Evolutionary conservation across 2,797 vertebrate genomes (phyloP).

Genomic region (Pogonophryne albipinna): DNA sequence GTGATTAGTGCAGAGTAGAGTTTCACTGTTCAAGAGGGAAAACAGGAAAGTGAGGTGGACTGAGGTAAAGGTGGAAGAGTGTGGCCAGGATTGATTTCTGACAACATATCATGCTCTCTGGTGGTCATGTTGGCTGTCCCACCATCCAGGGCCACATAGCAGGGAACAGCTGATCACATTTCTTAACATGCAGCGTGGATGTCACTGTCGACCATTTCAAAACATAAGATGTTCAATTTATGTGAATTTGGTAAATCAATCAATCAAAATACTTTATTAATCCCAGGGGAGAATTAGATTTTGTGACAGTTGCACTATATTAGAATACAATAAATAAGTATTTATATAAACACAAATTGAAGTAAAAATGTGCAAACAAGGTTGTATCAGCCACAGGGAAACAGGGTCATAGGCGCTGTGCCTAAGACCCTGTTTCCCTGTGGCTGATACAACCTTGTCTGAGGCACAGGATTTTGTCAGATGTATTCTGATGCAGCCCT

Average conservation of each 20-base stretch:
- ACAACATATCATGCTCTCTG: constrained; percentile 1
- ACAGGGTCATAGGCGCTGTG: no score
- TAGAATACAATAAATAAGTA: no score
- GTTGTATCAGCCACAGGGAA: no score
- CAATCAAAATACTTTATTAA: no score
- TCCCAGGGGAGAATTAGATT: no score
- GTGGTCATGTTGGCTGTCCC: not conserved
- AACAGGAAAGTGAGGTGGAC: constrained; percentile 42
- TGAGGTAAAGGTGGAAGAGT: constrained; percentile 28
- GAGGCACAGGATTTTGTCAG: no score
- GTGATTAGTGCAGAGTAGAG: constrained; percentile 52
- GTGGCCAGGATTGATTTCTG: constrained; percentile 16
- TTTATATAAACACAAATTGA: no score
- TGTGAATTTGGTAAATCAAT: not conserved
- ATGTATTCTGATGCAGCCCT: no score
- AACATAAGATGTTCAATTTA: not conserved
- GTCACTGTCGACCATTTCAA: not conserved
- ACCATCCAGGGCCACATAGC: not conserved
- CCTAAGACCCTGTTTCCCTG: no score
- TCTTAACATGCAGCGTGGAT: not conserved
- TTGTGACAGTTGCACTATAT: no score
- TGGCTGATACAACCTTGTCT: no score
- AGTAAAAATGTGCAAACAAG: no score
- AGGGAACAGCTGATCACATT: not conserved
- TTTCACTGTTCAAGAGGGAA: constrained; percentile 48